Evolutionary conservation across 2,797 vertebrate genomes (phyloP), one percentile per base, ranked within the genome.

Genomic region (Echeneis naucrates): DNA sequence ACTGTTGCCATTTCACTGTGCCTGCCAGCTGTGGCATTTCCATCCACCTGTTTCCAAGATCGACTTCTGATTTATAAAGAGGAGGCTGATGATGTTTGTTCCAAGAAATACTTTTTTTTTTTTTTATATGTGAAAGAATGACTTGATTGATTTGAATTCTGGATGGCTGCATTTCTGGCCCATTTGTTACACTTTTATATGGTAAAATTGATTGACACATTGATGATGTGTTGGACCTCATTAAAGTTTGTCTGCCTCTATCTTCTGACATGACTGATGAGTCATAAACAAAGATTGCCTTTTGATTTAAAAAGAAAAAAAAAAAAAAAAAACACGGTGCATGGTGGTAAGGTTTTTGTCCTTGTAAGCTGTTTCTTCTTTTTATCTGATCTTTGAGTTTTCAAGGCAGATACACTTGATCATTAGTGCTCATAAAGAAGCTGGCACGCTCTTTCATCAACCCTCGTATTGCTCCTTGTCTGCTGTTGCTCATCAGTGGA

Each of bases 401-500:
- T 65, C 1, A n/a, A 35, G 21, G 23, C 13, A 5, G 35, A 63
- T 66, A 51, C 27, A 21, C 80, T 79, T 44, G 42, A 70, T 61
- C 17, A 53, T 62, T 6, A 8, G 54, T 19, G 26, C 73, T 74
- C 42, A 17, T 33, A 37, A 44, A 78, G 67, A 75, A 32, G 27
- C 76, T 69, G 76, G 47, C 75, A 26, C 7, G n/a, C 13, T 63
- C 33, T 56, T 27, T 62, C 48, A 33, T 48, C 62, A 50, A 57
- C 66, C 58, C 27, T 83, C 54, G 9, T 48, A 33, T 27, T 26
- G 21, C 61, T 72, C 21, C 17, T 21, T 50, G 45, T 51, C 26
- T 62, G 60, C 47, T 44, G 80, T 50, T 72, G 79, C 65, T 83
- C 53, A 57, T 79, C 44, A 5, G 65, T 19, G 61, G 58, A 72